Percentiles rank a stretch among this genome's conserved stretches.
These are phyloP conservation scores for Oncorhynchus keta DNA, from an alignment of 2,113 vertebrate species.

Conservation along the genomic window DNA sequence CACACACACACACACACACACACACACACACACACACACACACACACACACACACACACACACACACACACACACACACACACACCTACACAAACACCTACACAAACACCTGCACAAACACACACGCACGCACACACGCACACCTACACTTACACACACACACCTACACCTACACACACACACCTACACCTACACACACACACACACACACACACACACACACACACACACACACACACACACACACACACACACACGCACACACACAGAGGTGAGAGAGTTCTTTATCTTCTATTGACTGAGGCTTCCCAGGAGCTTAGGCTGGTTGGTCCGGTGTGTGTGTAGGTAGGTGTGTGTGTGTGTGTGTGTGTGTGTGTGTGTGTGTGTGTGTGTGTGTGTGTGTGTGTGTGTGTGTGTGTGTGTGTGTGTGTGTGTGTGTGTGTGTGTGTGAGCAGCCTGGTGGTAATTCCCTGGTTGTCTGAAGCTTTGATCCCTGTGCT, in stretches of 20 bases:
- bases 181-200: background rate
- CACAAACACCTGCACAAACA: background rate
- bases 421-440: too few species aligned
- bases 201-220: background rate
- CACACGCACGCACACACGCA: too few species aligned
- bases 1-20: background rate
- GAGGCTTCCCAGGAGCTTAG: slow-evolving; percentile 13
- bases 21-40: too few species aligned
- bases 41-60: too few species aligned
- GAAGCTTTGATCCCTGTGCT: slow-evolving; percentile 13
- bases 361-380: background rate
- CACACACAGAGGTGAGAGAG: slow-evolving; percentile 1
- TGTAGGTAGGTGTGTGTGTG: background rate
- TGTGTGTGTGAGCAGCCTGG: background rate
- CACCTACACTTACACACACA: too few species aligned
- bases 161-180: accelerated
- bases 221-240: background rate
- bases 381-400: too few species aligned
- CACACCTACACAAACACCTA: background rate
- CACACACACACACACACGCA: background rate
- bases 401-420: too few species aligned
- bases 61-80: too few species aligned
- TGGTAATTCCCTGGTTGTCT: background rate
- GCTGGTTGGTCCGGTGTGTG: background rate
- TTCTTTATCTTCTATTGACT: slow-evolving; percentile 10